phyloP scores from a whole-genome alignment of 2,888 invertebrate species.

The Amphimallon solstitiale region DNA sequence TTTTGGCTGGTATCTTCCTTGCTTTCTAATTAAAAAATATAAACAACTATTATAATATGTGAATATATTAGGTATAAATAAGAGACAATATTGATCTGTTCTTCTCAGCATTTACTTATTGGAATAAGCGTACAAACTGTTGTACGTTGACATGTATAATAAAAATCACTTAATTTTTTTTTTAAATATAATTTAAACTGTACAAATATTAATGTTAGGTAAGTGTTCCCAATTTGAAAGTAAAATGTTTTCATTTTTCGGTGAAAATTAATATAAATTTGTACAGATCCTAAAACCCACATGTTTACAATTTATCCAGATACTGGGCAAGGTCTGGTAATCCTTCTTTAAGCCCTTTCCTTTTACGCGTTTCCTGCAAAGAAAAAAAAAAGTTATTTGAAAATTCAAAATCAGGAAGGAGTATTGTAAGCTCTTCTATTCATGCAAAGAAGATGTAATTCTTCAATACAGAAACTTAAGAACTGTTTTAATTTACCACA shows the following conservation, averaged over 20 bases:
- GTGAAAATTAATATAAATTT: constrained; percentile 49
- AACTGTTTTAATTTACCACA: constrained; percentile 63
- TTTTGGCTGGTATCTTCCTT: too few species aligned
- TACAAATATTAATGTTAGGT: constrained; percentile 32
- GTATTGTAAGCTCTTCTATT: constrained; percentile 65
- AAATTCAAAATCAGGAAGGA: constrained; percentile 21
- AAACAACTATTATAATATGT: not conserved
- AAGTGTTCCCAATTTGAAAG: constrained; percentile 20
- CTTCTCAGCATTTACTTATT: constrained; percentile 34
- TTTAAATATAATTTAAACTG: constrained; percentile 30
- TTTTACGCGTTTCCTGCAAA: constrained; percentile 91
- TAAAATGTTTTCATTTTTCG: not conserved
- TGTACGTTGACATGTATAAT: constrained; percentile 23
- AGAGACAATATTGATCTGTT: constrained; percentile 14
- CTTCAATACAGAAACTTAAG: constrained; percentile 63
- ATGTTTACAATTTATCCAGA: constrained; percentile 96
- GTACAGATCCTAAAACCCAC: constrained; percentile 59
- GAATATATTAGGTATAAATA: constrained; percentile 9
- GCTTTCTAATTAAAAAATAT: not conserved
- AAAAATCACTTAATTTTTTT: constrained; percentile 14
- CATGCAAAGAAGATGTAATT: constrained; percentile 55
- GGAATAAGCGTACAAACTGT: constrained; percentile 36
- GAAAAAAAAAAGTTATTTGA: constrained; percentile 46
- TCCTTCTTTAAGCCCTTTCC: constrained; percentile 99
- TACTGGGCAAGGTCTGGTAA: constrained; percentile 95